These are phyloP conservation scores for Nixonia krombeini DNA, from an alignment of 1,140 invertebrate genomes.

Conservation along the genomic window DNA sequence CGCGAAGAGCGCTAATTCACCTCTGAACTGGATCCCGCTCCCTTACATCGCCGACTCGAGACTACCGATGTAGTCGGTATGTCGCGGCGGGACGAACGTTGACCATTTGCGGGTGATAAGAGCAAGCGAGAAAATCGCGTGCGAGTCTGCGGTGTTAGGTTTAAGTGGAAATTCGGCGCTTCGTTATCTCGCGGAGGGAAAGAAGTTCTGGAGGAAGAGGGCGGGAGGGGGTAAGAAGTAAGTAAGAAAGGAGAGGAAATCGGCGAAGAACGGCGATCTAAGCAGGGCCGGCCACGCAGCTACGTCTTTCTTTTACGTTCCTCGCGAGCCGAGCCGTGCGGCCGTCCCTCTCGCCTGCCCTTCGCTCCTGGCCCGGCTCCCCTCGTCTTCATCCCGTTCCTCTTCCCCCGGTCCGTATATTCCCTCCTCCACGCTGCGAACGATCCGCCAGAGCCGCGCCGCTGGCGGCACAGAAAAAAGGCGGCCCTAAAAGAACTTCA, in stretches of 20 bases:
- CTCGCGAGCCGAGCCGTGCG: slow-evolving; percentile 46
- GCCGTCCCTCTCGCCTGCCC: slow-evolving; percentile 14
- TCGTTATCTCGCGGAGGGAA: slow-evolving; percentile 1
- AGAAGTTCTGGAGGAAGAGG: not conserved
- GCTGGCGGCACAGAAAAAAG: slow-evolving; percentile 69
- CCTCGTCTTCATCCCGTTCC: slow-evolving; percentile 22
- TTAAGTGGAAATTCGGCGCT: not conserved
- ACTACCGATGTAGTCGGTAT: too few relatives aligned
- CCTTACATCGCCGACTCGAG: too few relatives aligned
- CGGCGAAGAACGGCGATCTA: slow-evolving; percentile 55
- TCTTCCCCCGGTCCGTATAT: slow-evolving; percentile 42
- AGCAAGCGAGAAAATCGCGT: slow-evolving; percentile 24
- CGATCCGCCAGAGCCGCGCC: slow-evolving; percentile 57
- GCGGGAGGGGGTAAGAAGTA: slow-evolving; percentile 9
- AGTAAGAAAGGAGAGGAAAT: slow-evolving; percentile 38
- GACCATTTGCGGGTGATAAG: slow-evolving; percentile 35
- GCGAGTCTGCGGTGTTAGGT: not conserved
- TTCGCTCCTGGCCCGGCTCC: not conserved
- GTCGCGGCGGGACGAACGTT: slow-evolving; percentile 33
- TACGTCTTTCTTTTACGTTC: slow-evolving; percentile 66
- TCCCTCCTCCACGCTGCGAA: slow-evolving; percentile 49
- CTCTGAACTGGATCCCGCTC: not conserved
- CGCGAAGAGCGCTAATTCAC: slow-evolving; percentile 19
- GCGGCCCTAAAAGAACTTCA: slow-evolving; percentile 73
- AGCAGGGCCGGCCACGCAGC: slow-evolving; percentile 64